A percentile compares a stretch with the other conserved stretches of the same genome.
These are phyloP conservation scores for Ahaetulla prasina DNA, from an alignment of 2,113 vertebrate species.

Conservation along the genomic window DNA sequence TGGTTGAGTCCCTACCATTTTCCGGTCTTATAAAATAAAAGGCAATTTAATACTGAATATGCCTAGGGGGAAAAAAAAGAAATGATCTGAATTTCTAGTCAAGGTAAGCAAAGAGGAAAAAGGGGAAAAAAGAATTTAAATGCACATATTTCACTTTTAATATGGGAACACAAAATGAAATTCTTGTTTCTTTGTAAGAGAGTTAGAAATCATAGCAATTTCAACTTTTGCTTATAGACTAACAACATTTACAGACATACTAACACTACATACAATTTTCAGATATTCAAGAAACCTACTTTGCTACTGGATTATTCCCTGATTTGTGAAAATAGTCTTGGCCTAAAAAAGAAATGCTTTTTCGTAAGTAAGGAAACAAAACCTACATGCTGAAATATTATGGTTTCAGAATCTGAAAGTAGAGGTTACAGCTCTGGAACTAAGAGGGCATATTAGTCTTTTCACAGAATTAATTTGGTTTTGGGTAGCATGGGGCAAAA, in stretches of 20 bases:
- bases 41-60: conserved; percentile 26
- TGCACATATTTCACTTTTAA: not conserved
- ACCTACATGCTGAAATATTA: not conserved
- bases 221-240: not conserved
- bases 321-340: not conserved
- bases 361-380: not conserved
- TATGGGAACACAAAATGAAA: not conserved
- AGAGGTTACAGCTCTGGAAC: not conserved
- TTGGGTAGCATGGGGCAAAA: not conserved
- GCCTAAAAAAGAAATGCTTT: not conserved
- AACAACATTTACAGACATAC: not conserved
- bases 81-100: conserved; percentile 4
- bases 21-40: conserved; percentile 42
- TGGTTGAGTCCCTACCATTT: conserved; percentile 49
- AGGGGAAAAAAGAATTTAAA: not conserved
- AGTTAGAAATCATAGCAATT: not conserved
- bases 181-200: not conserved
- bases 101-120: not conserved
- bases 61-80: conserved; percentile 15
- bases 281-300: not conserved
- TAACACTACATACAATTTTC: not conserved
- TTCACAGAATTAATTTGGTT: not conserved
- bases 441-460: not conserved
- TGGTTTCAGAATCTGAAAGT: not conserved
- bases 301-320: not conserved